Percentiles rank a stretch among this genome's conserved stretches.
These are phyloP conservation scores for Hylaeus volcanicus DNA, from an alignment of 1,140 invertebrate genomes.

Conservation along the genomic window DNA sequence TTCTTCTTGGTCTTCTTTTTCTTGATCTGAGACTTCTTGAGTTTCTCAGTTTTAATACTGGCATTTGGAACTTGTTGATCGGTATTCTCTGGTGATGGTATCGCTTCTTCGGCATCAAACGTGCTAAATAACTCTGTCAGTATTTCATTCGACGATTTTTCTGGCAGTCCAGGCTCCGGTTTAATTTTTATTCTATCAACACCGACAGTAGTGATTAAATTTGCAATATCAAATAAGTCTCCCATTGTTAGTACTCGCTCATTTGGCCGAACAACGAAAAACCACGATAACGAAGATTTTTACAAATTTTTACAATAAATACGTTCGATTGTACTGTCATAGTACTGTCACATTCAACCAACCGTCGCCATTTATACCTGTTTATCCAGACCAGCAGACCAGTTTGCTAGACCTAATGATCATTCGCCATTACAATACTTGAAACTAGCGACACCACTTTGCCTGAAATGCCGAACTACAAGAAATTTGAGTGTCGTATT, in stretches of 20 bases:
- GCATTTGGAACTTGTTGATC: constrained; percentile 72
- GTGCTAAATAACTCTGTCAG: constrained; percentile 89
- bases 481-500: background rate
- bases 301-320: background rate
- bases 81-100: constrained; percentile 55
- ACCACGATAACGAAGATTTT: background rate
- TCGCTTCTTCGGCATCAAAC: constrained; percentile 81
- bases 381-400: too few relatives aligned
- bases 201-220: constrained; percentile 77
- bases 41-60: constrained; percentile 74
- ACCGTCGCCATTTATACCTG: constrained; percentile 7
- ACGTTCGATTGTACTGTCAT: background rate
- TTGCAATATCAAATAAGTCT: constrained; percentile 77
- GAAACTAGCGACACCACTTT: constrained; percentile 25
- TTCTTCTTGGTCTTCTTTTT: constrained; percentile 79
- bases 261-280: background rate
- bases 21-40: constrained; percentile 73
- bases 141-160: constrained; percentile 89
- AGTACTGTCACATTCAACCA: constrained; percentile 7
- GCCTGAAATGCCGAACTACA: background rate
- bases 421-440: background rate
- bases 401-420: too few relatives aligned
- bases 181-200: constrained; percentile 79
- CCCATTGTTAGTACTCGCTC: constrained; percentile 62
- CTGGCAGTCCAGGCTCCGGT: constrained; percentile 76